phyloP scores from a whole-genome alignment of 1,140 invertebrate genomes.

The Drosophila mojavensis region DNA sequence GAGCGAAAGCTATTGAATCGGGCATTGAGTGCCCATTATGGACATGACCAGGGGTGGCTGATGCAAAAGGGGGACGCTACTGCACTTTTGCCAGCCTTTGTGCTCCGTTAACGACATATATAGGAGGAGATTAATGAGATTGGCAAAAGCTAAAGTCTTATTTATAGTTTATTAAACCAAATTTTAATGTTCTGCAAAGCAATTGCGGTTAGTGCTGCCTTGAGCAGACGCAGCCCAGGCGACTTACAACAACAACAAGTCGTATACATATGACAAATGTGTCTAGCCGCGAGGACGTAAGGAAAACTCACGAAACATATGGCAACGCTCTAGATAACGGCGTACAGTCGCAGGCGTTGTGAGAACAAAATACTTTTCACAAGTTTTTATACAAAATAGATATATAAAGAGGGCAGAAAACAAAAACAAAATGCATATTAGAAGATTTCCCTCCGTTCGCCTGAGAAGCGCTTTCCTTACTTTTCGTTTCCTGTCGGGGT shows the following conservation, averaged over 20 bases:
- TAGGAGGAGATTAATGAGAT: constrained; percentile 64
- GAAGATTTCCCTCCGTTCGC: neutral
- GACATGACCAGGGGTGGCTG: constrained; percentile 3
- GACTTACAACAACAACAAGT: constrained; percentile 3
- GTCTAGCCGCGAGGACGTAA: constrained; percentile 53
- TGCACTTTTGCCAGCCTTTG: constrained; percentile 31
- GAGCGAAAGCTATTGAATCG: constrained; percentile 53
- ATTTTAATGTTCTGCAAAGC: constrained; percentile 38
- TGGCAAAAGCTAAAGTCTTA: constrained; percentile 34
- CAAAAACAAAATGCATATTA: constrained; percentile 21
- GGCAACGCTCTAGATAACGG: constrained; percentile 58
- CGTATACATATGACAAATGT: constrained; percentile 64
- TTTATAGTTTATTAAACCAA: constrained; percentile 42
- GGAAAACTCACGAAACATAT: constrained; percentile 19
- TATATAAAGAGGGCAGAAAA: too few species aligned
- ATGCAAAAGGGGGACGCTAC: constrained; percentile 6
- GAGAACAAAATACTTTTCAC: constrained; percentile 17
- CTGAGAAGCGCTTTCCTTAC: constrained; percentile 14
- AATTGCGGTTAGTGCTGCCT: constrained; percentile 59
- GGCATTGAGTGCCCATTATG: constrained; percentile 54
- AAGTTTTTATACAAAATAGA: constrained; percentile 25
- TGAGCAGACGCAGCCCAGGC: constrained; percentile 45
- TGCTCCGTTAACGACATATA: constrained; percentile 58
- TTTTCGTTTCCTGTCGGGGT: constrained; percentile 27
- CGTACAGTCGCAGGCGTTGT: constrained; percentile 26